Base-by-base conservation (phyloP, 2,888 invertebrate genomes). In the Diaprepes abbreviatus region DNA sequence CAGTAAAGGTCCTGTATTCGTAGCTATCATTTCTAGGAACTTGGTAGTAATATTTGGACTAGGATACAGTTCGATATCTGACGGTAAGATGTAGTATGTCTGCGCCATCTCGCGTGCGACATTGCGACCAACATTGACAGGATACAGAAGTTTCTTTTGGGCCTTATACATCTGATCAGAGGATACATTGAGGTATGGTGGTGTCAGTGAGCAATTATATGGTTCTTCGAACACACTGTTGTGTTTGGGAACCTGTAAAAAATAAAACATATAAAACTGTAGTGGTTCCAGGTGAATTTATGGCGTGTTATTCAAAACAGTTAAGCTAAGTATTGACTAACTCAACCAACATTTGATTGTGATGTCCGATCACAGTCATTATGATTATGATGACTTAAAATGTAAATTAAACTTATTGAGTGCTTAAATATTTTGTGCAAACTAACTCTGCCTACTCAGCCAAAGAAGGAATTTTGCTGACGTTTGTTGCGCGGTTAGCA, bases 11-110 rank as follows among this genome's bases (percentile, higher is more conserved):
- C 79, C 80, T 72, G 86, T 88, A 77, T 92, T 91, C 76, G 90
- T 88, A 19, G 92, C 90, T 74, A 95, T 90, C 94, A 96, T 93
- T 78, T 93, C 91, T 75, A 96, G 86, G 85, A 96, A 96, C 81
- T 91, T 89, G 19, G 89, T 88, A 60, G 93, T 92, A 75, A 96
- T 84, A 76, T 92, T 90, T 5, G 93, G 92, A 85, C 92, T 94
- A 50, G 96, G 96, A 84, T 96, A 96, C 65, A 96, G 88, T 83
- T 96, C 96, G 78, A 96, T 94, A 82, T 96, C 96, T 59, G 94
- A 94, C 21, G 95, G 91, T 64, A 96, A 87, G 38, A 96, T 88
- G 82, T 89, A 96, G 82, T 93, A 91, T 0, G 96, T 95, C 45
- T 91, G 87, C 0, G 95, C 92, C 28, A 91, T 88, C 78, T 94